These are phyloP conservation scores for Papilio xuthus DNA, from an alignment of 1,140 invertebrate species.

Conservation along the genomic window DNA sequence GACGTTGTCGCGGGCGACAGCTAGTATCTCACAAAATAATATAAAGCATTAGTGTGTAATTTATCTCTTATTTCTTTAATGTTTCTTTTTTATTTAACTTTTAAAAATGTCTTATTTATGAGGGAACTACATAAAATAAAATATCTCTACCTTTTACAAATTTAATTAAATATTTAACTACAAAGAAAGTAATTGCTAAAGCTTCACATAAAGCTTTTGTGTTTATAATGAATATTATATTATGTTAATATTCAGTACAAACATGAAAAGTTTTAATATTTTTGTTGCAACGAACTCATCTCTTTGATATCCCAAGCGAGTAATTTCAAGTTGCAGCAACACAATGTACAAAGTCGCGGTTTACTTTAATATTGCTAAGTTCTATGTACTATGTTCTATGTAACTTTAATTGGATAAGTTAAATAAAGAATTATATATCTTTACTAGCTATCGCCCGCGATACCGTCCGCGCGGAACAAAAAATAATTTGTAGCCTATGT, in stretches of 20 bases:
- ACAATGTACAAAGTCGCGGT: not conserved
- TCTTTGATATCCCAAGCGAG: not conserved
- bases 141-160: not conserved
- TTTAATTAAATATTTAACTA: not conserved
- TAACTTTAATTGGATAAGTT: not conserved
- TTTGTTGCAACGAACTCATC: constrained; percentile 3
- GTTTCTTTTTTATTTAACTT: too few relatives aligned
- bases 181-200: not conserved
- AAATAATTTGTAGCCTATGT: too few relatives aligned
- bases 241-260: not conserved
- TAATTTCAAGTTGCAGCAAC: not conserved
- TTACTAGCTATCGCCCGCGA: too few relatives aligned
- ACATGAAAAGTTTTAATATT: not conserved
- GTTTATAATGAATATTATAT: not conserved
- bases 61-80: too few relatives aligned
- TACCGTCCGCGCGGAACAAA: too few relatives aligned
- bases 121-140: too few relatives aligned
- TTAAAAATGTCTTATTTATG: too few relatives aligned
- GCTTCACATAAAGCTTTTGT: not conserved
- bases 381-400: too few relatives aligned
- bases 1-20: too few relatives aligned
- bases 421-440: too few relatives aligned
- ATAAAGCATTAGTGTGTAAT: too few relatives aligned
- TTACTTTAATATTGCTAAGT: not conserved
- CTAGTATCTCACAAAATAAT: too few relatives aligned